Percentiles rank a stretch among this genome's conserved stretches.
phyloP scores from a whole-genome alignment of 2,888 invertebrate species.

The Troglohyphantes excavatus region DNA sequence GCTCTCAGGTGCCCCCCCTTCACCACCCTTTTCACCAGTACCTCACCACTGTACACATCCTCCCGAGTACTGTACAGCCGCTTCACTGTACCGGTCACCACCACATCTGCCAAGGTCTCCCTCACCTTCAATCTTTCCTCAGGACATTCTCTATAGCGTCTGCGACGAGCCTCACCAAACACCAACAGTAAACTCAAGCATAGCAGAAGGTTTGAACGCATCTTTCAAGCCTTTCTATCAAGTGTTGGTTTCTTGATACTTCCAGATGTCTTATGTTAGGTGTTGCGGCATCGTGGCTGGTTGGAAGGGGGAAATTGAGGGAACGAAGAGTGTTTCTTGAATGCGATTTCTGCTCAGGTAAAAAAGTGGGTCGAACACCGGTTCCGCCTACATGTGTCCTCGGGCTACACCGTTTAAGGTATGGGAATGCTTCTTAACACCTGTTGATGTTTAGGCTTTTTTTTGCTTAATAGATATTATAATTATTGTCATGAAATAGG shows the following conservation, averaged over 20 bases:
- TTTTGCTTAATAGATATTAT: not conserved
- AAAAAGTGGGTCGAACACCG: constrained; percentile 37
- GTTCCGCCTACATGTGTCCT: constrained; percentile 50
- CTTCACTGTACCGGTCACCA: constrained; percentile 80
- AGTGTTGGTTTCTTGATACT: not conserved
- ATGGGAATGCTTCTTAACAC: constrained; percentile 9
- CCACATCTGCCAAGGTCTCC: constrained; percentile 77
- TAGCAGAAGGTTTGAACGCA: not conserved
- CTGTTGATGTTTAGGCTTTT: not conserved
- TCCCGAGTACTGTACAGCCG: constrained; percentile 66
- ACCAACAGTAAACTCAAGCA: not conserved
- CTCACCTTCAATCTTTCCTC: constrained; percentile 70
- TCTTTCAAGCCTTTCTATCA: not conserved
- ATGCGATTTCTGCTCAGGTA: not conserved
- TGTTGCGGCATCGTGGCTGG: not conserved
- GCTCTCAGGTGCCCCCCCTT: constrained; percentile 68
- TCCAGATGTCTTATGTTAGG: not conserved
- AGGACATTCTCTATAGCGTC: constrained; percentile 57
- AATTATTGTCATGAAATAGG: not conserved
- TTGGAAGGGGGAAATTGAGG: not conserved
- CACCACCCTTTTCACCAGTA: constrained; percentile 79
- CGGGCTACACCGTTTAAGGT: constrained; percentile 28
- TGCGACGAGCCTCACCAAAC: constrained; percentile 12
- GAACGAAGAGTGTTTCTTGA: not conserved
- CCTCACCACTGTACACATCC: constrained; percentile 76